These are phyloP conservation scores for Pyrocoelia pectoralis DNA, from an alignment of 2,888 invertebrate genomes.

Conservation along the genomic window DNA sequence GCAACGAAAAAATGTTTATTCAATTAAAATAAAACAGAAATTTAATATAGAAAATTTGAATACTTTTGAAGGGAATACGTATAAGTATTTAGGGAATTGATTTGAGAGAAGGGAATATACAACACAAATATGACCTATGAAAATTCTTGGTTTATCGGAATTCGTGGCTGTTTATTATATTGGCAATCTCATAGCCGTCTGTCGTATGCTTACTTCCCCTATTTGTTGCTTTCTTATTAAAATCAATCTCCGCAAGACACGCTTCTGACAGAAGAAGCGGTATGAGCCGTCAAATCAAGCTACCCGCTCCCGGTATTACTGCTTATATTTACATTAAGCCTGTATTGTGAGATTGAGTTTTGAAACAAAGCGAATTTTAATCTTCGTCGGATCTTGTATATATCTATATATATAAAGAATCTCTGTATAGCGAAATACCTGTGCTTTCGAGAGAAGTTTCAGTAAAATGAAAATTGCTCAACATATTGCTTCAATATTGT, in stretches of 20 bases:
- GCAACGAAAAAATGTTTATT: too few relatives aligned
- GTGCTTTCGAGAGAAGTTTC: slow-evolving; percentile 38
- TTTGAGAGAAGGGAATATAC: slow-evolving; percentile 1
- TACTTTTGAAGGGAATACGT: background rate
- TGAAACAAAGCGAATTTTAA: slow-evolving; percentile 59
- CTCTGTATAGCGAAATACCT: slow-evolving; percentile 52
- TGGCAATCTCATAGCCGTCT: slow-evolving; percentile 54
- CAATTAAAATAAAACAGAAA: background rate
- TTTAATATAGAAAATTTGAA: background rate
- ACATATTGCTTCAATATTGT: slow-evolving; percentile 38
- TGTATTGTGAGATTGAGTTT: slow-evolving; percentile 58
- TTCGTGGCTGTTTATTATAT: slow-evolving; percentile 43
- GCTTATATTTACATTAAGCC: slow-evolving; percentile 58
- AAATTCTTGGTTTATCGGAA: slow-evolving; percentile 43
- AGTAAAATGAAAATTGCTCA: slow-evolving; percentile 33
- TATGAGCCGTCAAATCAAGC: slow-evolving; percentile 54
- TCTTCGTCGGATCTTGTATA: slow-evolving; percentile 55
- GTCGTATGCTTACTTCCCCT: slow-evolving; percentile 40
- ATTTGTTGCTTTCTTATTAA: slow-evolving; percentile 53
- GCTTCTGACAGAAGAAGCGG: slow-evolving; percentile 50
- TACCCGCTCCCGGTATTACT: slow-evolving; percentile 50
- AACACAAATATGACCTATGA: slow-evolving; percentile 34
- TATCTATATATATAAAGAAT: slow-evolving; percentile 54
- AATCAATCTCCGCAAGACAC: slow-evolving; percentile 53
- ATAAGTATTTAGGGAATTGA: background rate